Evolutionary conservation across 1,140 invertebrate species (phyloP), one percentile per base, ranked within the genome.

Genomic region (Coenobita brevimanus): DNA sequence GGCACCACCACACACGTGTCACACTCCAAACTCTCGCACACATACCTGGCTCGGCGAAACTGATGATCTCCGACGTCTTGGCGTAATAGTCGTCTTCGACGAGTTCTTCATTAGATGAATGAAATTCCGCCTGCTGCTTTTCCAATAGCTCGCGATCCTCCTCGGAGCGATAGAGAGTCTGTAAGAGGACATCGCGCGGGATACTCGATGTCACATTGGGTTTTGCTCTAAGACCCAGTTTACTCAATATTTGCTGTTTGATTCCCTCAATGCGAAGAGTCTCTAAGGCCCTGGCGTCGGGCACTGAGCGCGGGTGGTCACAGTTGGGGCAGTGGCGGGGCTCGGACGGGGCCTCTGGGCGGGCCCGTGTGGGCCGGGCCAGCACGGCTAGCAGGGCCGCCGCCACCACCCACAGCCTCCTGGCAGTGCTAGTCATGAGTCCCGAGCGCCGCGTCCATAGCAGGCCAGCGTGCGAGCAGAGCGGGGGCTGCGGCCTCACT

Each of bases 11-110:
- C 30, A 50, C 54, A 4, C 24, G 30, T 30, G n/a, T 43, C 78
- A 24, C 13, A 57, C 43, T 38, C 30, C 50, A n/a, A n/a, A n/a
- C 6, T 17, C 24, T 3, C 33, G 13, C 38, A 33, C 27, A 10
- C 94, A 94, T 93, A 96, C 96, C 96, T 93, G 95, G 95, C 92
- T 96, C 96, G 4, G 96, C 96, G 91, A 97, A 97, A 17, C 95
- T 95, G 90, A 97, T 96, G 91, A 97, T 96, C 92, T 97, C 96
- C 36, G 95, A 95, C 4, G 96, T 96, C 87, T 95, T 94, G 15
- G 95, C 96, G 92, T 96, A 96, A 91, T 95, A 96, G 91, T 96
- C 96, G 60, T 94, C 93, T 62, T 93, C 93, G 21, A 92, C 91
- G 4, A 92, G 82, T 50, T 94, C 93, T 62, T 93, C 93, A 17